phyloP scores from a whole-genome alignment of 2,797 vertebrate genomes.

The Muscicapa comitata region DNA sequence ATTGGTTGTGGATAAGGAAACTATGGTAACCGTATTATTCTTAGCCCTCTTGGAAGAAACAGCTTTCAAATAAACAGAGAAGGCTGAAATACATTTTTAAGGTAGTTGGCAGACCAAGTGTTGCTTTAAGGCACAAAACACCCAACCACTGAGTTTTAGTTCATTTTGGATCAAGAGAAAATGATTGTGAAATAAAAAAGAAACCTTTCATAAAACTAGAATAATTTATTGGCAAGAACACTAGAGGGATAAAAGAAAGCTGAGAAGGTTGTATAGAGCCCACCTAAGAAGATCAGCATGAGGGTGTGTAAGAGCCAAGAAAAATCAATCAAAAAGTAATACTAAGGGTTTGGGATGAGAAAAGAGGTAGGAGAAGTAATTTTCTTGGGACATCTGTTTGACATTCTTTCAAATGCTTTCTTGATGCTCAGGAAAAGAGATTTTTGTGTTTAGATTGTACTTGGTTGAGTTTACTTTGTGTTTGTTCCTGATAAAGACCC shows the following conservation, averaged over 20 bases:
- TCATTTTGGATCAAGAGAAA: conserved; percentile 8
- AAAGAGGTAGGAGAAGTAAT: conserved; percentile 1
- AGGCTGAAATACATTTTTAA: conserved; percentile 34
- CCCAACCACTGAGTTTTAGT: neutral
- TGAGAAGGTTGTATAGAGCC: conserved; percentile 17
- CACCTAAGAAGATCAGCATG: conserved; percentile 46
- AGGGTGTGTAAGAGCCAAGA: neutral
- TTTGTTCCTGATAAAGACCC: neutral
- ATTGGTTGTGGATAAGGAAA: conserved; percentile 20
- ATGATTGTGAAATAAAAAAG: conserved; percentile 26
- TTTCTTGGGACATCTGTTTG: conserved; percentile 10
- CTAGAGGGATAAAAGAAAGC: neutral
- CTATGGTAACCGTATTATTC: conserved; percentile 49
- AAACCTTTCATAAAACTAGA: conserved; percentile 28
- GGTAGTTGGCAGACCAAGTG: conserved; percentile 25
- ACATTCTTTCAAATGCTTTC: conserved; percentile 20
- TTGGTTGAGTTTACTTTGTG: neutral
- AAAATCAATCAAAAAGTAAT: conserved; percentile 49
- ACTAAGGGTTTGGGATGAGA: conserved; percentile 17
- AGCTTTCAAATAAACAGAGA: conserved; percentile 34
- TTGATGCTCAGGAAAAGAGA: neutral
- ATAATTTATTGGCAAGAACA: conserved; percentile 5
- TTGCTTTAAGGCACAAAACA: conserved; percentile 8
- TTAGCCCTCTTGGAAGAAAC: conserved; percentile 8
- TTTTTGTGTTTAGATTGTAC: neutral